Evolutionary conservation across 2,888 invertebrate species (phyloP), one percentile per base, ranked within the genome.

Genomic region (Exephanes ischioxanthus): DNA sequence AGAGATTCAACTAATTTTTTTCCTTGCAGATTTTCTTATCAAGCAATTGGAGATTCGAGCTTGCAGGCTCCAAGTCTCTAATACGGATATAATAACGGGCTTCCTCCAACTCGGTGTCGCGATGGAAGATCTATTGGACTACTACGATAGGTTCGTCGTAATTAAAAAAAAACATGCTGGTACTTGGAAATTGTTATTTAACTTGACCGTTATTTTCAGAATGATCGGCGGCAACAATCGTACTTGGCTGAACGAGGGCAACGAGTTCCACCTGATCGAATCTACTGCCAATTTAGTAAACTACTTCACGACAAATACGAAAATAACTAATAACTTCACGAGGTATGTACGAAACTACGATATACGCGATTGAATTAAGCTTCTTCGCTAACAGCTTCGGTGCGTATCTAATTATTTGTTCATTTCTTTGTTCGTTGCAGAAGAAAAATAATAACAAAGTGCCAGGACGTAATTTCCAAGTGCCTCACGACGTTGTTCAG

Each of bases 231-330:
- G 96, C 92, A 97, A 97, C 94, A 98, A 98, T 94, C 96, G 97
- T 78, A 96, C 97, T 90, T 99, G 98, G 98, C 96, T 97, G 83
- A 96, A 96, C 26, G 96, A 97, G 94, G 97, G 97, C 78, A 97
- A 97, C 92, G 98, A 98, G 94, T 96, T 97, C 92, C 98, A 98
- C 95, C 95, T 98, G 87, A 96, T 98, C 87, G 96, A 96, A 93
- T 97, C 97, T 4, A 96, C 97, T 33, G 96, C 96, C 81, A 95
- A 96, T 88, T 94, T 98, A 89, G 96, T 98, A 85, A 96, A 96
- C 86, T 95, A 95, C 68, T 96, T 98, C 89, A 95, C 97, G 71
- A 95, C 96, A 80, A 95, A 95, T 90, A 95, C 96, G 48, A 95
- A 95, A 87, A 94, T 91, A 58, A 89, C 93, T 22, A 94, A 93